A percentile compares a stretch with the other conserved stretches of the same genome.
phyloP scores from a whole-genome alignment of 2,888 invertebrate species.

The Hirtodrosophila histrioides region DNA sequence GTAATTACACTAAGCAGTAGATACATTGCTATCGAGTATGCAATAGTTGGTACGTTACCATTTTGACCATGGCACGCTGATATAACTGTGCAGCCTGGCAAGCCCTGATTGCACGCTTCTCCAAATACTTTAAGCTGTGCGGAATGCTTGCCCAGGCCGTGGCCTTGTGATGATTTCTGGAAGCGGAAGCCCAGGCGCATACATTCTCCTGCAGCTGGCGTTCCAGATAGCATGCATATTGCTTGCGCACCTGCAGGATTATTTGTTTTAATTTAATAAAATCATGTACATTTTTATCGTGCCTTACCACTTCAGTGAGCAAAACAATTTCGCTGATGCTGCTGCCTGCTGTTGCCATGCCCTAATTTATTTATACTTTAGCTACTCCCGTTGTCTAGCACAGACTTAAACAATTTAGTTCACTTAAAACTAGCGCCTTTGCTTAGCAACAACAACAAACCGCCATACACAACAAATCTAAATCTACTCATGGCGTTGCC shows the following conservation, averaged over 20 bases:
- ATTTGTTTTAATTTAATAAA: slow-evolving; percentile 1
- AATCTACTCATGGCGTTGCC: slow-evolving; percentile 32
- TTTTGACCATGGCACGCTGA: slow-evolving; percentile 81
- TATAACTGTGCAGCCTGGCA: slow-evolving; percentile 80
- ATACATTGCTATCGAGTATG: not conserved
- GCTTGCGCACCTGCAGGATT: slow-evolving; percentile 73
- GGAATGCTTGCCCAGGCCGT: slow-evolving; percentile 63
- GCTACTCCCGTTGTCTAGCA: not conserved
- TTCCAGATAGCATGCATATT: slow-evolving; percentile 78
- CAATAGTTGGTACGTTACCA: slow-evolving; percentile 61
- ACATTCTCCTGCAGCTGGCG: slow-evolving; percentile 77
- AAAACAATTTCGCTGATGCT: slow-evolving; percentile 47
- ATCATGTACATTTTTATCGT: not conserved
- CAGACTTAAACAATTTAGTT: slow-evolving; percentile 31
- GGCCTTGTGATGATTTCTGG: slow-evolving; percentile 66
- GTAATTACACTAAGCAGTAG: not conserved
- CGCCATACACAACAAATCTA: slow-evolving; percentile 13
- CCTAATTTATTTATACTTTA: not conserved
- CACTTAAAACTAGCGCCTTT: slow-evolving; percentile 51
- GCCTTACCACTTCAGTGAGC: slow-evolving; percentile 67
- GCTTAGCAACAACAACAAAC: slow-evolving; percentile 19
- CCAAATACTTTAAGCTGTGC: slow-evolving; percentile 68
- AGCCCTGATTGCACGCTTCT: slow-evolving; percentile 75
- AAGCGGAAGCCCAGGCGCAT: slow-evolving; percentile 57
- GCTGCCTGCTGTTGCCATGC: slow-evolving; percentile 40